Evolutionary conservation across 1,140 invertebrate species (phyloP), one percentile per base, ranked within the genome.

Genomic region (Dolichoris vasculosae): DNA sequence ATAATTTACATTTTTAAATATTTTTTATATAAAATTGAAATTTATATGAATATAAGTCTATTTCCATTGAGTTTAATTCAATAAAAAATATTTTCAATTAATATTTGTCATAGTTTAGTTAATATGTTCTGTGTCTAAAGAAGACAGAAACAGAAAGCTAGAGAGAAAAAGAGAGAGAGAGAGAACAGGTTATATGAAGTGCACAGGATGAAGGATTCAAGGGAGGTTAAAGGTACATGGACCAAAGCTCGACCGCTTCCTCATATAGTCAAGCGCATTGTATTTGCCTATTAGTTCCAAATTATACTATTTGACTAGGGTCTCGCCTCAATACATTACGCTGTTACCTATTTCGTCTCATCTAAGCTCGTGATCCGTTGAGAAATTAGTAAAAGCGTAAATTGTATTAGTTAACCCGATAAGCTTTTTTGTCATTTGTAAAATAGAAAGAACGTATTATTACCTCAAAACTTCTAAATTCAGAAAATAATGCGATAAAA

Each of bases 281-380:
- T 92, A 91, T 92, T 92, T 91, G 91, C 91, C 91, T 90, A 92
- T 92, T 92, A 91, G 92, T 91, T 91, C 89, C 83, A 89, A 91
- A 91, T 90, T 89, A 91, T 91, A 89, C 90, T 90, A 84, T 84
- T 71, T 40, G 63, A 51, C 51, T 73, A n/a, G 73, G 17, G 46
- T 88, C 88, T 85, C 87, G 87, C 67, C 13, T 4, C 35, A 35
- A 20, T 13, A 20, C 35, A 20, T 7, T 71, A 11, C 67, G 23
- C 9, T 23, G 17, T 40, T 13, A 35, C 35, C 38, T 32, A 71
- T 35, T 40, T 71, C 23, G 20, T 20, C 35, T 38, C 35, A 32
- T 20, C 67, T 71, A 87, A 82, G 88, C 89, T 87, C 90, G 89
- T 89, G 88, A 32, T 0, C 89, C 88, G 88, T 88, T 86, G 88